These are phyloP conservation scores for Brachionus paranguensis DNA, from an alignment of 1,140 invertebrate genomes.

Conservation along the genomic window DNA sequence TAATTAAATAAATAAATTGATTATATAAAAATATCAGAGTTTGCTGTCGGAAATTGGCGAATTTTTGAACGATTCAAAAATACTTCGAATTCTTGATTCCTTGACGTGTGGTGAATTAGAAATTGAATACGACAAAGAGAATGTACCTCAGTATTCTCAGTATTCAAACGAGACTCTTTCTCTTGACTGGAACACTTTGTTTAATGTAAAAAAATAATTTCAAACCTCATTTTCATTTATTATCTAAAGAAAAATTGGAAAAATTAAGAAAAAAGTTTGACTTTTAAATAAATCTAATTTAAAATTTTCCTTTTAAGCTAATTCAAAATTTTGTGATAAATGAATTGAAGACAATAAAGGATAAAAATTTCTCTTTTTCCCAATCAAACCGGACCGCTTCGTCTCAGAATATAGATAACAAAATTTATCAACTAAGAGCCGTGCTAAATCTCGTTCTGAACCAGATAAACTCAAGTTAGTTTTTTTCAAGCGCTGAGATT, in stretches of 20 bases:
- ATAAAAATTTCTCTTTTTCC: neutral
- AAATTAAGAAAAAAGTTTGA: neutral
- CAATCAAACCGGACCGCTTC: neutral
- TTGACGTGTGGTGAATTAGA: neutral
- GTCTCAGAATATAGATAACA: conserved; percentile 22
- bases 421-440: conserved; percentile 28
- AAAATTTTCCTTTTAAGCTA: neutral
- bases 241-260: too few relatives aligned
- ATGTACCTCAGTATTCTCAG: neutral
- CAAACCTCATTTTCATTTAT: neutral
- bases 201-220: neutral
- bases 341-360: conserved; percentile 2
- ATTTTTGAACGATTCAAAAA: conserved; percentile 32
- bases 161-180: neutral
- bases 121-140: neutral
- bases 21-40: neutral
- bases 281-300: neutral
- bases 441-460: neutral
- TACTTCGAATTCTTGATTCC: conserved; percentile 7
- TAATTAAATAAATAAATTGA: neutral
- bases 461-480: conserved; percentile 20
- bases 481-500: neutral
- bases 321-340: conserved; percentile 15
- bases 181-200: neutral
- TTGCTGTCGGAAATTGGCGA: conserved; percentile 8